Evolutionary conservation across 2,797 vertebrate species (phyloP).

Genomic region (Hemitrygon akajei): DNA sequence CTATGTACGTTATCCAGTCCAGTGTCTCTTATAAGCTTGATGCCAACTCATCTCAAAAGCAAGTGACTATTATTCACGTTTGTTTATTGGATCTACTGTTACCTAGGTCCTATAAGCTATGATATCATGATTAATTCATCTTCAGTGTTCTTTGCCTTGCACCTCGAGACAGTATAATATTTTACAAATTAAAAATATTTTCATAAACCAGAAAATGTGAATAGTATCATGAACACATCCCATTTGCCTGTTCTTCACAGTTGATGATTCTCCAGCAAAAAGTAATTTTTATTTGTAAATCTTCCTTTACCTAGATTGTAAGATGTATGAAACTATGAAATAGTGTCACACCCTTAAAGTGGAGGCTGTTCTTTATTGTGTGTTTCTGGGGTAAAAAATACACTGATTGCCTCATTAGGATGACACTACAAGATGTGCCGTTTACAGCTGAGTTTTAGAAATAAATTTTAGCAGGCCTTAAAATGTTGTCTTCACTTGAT

Average conservation of each 20-base stretch:
- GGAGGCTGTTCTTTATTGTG: background rate
- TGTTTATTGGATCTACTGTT: background rate
- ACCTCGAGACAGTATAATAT: background rate
- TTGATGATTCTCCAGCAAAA: background rate
- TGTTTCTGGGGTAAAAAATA: background rate
- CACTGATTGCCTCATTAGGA: background rate
- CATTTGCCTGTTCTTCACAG: background rate
- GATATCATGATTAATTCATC: background rate
- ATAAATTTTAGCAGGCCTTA: background rate
- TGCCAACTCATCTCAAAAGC: background rate
- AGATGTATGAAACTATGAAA: background rate
- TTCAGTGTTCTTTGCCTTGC: background rate
- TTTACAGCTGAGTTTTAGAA: background rate
- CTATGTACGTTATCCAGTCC: constrained; percentile 31
- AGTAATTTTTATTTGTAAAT: background rate
- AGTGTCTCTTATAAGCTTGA: background rate
- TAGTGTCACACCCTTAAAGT: background rate
- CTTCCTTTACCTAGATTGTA: background rate
- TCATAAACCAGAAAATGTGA: background rate
- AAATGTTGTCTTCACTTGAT: background rate
- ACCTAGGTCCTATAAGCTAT: background rate
- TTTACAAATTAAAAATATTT: background rate
- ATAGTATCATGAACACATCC: background rate
- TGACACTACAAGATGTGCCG: background rate
- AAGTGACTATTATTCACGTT: constrained; percentile 15